Conservation (phyloP, 2,797 vertebrate species). For the Poecilia wingei region DNA sequence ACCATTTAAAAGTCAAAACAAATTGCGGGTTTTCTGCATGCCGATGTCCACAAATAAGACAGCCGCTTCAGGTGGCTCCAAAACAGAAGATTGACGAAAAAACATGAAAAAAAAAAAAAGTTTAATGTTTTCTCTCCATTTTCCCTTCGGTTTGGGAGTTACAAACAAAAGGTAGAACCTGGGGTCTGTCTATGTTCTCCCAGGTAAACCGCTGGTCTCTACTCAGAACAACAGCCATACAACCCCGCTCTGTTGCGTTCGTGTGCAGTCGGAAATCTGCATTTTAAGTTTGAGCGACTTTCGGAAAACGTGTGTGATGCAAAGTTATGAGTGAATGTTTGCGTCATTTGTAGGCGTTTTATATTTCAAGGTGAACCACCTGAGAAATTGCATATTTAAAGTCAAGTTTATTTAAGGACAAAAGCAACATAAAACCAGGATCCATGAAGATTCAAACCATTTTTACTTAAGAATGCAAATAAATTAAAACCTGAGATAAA, state of each 20-base stretch:
- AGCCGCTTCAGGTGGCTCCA: neutral
- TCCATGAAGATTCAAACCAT: neutral
- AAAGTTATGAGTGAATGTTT: neutral
- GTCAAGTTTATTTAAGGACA: neutral
- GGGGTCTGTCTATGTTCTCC: neutral
- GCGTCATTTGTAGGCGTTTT: neutral
- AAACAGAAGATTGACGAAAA: neutral
- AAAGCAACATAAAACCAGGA: neutral
- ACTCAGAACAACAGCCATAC: neutral
- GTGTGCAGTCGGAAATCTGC: slow-evolving; percentile 39
- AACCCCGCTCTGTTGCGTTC: slow-evolving; percentile 53
- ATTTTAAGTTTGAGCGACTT: neutral
- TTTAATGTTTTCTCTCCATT: neutral
- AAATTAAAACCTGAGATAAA: neutral
- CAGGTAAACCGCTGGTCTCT: neutral
- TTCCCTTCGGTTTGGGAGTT: neutral
- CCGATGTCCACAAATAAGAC: neutral
- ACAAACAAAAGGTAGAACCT: neutral
- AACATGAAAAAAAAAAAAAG: too few relatives aligned
- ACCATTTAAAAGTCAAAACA: neutral
- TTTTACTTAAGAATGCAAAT: neutral
- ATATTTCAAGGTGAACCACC: neutral
- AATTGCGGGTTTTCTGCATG: neutral
- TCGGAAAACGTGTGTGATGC: neutral
- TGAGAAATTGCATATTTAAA: neutral